Conservation (phyloP, 2,113 vertebrate species). For the Chloebia gouldiae region DNA sequence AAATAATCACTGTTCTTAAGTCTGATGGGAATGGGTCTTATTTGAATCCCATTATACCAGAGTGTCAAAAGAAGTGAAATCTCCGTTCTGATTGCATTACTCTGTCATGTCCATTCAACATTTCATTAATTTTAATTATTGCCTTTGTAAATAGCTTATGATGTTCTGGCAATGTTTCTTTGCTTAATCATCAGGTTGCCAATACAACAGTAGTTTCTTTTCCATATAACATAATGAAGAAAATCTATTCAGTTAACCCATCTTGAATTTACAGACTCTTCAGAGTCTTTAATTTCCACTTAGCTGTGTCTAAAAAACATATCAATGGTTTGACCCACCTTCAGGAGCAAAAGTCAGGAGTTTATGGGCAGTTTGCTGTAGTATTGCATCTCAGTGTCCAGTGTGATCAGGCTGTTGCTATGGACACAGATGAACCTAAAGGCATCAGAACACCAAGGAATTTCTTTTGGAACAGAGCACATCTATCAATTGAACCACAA, state of each 20-base stretch:
- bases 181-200: neutral
- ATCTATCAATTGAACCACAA: neutral
- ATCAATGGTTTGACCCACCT: neutral
- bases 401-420: neutral
- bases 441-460: neutral
- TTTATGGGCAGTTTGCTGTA: neutral
- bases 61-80: constrained; percentile 19
- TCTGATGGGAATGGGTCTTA: neutral
- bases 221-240: neutral
- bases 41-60: constrained; percentile 6
- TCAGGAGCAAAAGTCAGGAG: neutral
- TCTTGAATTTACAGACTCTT: neutral
- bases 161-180: neutral
- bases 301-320: neutral
- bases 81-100: constrained; percentile 21
- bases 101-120: neutral
- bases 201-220: neutral
- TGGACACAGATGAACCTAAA: neutral
- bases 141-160: constrained; percentile 9
- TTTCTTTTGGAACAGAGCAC: neutral
- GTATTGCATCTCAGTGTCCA: neutral
- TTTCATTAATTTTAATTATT: constrained; percentile 59
- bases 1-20: neutral
- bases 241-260: neutral
- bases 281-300: neutral